A percentile compares a stretch with the other conserved stretches of the same genome.
These are phyloP conservation scores for Thermophis baileyi DNA, from an alignment of 2,113 vertebrate species.

Conservation along the genomic window DNA sequence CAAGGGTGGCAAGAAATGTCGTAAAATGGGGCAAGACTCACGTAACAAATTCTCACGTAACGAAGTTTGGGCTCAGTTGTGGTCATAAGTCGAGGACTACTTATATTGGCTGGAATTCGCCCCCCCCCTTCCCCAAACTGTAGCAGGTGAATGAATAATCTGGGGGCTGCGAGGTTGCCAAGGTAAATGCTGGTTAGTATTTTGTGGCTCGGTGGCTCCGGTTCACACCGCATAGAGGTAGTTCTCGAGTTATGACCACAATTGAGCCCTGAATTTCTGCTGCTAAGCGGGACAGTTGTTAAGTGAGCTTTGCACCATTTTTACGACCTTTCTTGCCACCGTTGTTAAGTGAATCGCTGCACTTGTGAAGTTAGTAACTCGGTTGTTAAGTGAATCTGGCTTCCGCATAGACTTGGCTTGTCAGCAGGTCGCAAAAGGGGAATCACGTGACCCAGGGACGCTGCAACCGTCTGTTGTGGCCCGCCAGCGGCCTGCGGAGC, in stretches of 20 bases:
- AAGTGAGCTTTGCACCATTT: not conserved
- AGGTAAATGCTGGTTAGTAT: not conserved
- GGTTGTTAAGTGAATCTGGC: not conserved
- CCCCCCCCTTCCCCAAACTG: not conserved
- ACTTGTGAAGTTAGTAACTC: not conserved
- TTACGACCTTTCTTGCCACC: not conserved
- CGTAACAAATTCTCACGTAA: too few species aligned
- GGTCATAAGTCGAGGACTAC: too few species aligned
- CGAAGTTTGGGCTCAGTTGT: too few species aligned
- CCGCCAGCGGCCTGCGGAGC: too few species aligned
- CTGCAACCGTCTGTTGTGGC: too few species aligned
- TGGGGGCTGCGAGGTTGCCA: not conserved
- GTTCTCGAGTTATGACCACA: not conserved
- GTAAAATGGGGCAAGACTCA: too few species aligned
- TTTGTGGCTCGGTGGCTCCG: not conserved
- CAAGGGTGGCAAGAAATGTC: too few species aligned
- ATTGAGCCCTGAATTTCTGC: not conserved
- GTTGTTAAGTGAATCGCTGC: not conserved
- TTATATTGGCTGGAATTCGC: not conserved
- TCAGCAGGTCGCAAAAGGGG: not conserved
- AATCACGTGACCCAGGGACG: not conserved
- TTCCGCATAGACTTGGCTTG: not conserved
- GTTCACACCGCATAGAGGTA: rapidly evolving
- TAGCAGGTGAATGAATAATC: not conserved
- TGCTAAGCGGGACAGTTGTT: not conserved